Evolutionary conservation across 1,140 invertebrate species (phyloP), one percentile per base, ranked within the genome.

Genomic region (Drosophila carrolli): DNA sequence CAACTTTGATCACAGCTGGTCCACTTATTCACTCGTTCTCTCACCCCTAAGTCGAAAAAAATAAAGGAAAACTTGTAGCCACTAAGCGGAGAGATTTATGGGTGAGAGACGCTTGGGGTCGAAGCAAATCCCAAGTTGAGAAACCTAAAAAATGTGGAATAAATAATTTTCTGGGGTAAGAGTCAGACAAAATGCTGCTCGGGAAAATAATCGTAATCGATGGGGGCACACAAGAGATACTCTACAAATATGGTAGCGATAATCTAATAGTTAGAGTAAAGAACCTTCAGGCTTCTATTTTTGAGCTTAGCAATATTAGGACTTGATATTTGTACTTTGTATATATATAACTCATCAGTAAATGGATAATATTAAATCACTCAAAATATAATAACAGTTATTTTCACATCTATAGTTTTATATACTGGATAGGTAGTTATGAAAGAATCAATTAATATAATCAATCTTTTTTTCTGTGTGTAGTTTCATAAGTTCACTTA

Each of bases 141-240:
- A 23, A 29, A 13, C 16, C 27, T 2, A 23, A 75, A 77, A 80
- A 62, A 76, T 73, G 65, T 66, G 57, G 84, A 85, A 88, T 88
- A 88, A 88, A 88, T 88, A 83, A 88, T 83, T 88, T 89, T 71
- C 29, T 71, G 51, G 53, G 19, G 38, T 35, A 53, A 47, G 37
- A 54, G 65, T 53, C 65, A 53, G 65, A 51, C 60, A 51, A 51
- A 19, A 65, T 65, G 46, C 35, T 70, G 62, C 13, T 2, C 43
- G 32, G 10, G 10, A 27, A 47, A 68, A 27, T 23, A 71, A 41
- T 56, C 29, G 6, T 11, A 27, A 71, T 57, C 51, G 29, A 70
- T 48, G 7, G 16, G 19, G 35, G 5, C 23, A 38, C 16, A 8
- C 38, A 56, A 41, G 9, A 19, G 13, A 71, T 71, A 50, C 67